Base-by-base conservation (phyloP, 2,797 vertebrate genomes). In the Brachyalestes nurse region DNA sequence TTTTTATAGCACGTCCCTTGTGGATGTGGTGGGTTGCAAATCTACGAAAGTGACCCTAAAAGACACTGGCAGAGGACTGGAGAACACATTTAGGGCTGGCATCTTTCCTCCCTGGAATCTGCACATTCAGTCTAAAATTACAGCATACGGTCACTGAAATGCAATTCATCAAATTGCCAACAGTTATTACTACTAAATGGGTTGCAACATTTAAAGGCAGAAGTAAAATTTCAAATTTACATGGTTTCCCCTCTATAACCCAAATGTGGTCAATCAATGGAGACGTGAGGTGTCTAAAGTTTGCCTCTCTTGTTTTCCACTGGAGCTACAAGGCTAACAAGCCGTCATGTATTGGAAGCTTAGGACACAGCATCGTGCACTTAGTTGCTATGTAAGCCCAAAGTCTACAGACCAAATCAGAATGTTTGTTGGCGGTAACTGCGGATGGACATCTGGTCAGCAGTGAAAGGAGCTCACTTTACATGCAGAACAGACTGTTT, bases 21-120 rank as follows among this genome's bases (percentile, higher is more conserved):
- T 75, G 73, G 69, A 80, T 65, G 38, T 21, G 38, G 61, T 75
- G 64, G 71, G 74, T 34, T 72, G 73, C 86, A 84, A 78, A 84
- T 78, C 51, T 78, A 62, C 62, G 64, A 81, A 49, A 67, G 38
- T 81, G 51, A 74, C 65, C 76, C 40, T 80, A 70, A 73, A 78
- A 72, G 78, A 67, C 42, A 72, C 19, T 83, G 75, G 57, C 16
- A 72, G 77, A 84, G 72, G 88, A 83, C 88, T 88, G 78, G 76
- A 75, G 72, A 87, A 79, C 49, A 25, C 77, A 83, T 87, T 77
- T 72, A 47, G 82, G 51, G 72, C 77, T 76, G 79, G 60, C 19
- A 81, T 80, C 38, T 86, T 65, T 34, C 76, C 77, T 19, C 74
- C 55, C 61, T 67, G 58, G n/a, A 61, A 81, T 76, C 65, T 38